phyloP scores from a whole-genome alignment of 2,113 vertebrate genomes.

The Microtus ochrogaster region DNA sequence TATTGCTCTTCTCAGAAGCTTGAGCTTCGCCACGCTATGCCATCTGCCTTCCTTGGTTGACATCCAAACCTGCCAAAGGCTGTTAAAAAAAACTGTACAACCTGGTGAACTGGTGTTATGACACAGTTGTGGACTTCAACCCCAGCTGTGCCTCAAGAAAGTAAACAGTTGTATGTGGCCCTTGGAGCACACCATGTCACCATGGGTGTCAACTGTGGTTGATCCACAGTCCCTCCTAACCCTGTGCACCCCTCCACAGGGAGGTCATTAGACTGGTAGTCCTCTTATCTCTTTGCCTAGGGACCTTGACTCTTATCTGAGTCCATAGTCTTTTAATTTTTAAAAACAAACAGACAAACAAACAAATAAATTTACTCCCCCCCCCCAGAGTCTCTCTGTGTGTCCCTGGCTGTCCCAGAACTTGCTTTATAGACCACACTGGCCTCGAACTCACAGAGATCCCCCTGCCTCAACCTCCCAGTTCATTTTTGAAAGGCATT shows the following conservation, averaged over 20 bases:
- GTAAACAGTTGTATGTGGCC: not conserved
- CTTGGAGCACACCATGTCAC: not conserved
- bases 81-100: not conserved
- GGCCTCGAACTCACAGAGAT: not conserved
- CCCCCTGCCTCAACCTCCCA: not conserved
- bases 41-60: slow-evolving; percentile 17
- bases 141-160: not conserved
- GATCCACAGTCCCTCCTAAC: not conserved
- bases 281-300: not conserved
- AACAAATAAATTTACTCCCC: too few relatives aligned
- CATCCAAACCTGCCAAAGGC: not conserved
- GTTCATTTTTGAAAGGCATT: not conserved
- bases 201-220: not conserved
- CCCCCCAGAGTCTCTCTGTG: not conserved
- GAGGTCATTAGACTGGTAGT: not conserved
- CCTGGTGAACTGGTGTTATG: not conserved
- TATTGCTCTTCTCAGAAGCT: not conserved
- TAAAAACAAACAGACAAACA: too few relatives aligned
- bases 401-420: not conserved
- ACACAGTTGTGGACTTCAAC: not conserved
- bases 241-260: not conserved
- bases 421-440: not conserved
- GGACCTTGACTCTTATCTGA: not conserved
- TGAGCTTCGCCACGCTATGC: not conserved
- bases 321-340: not conserved